Evolutionary conservation across 2,888 invertebrate genomes (phyloP), one percentile per base, ranked within the genome.

Genomic region (Melikaiella ostensackeni): DNA sequence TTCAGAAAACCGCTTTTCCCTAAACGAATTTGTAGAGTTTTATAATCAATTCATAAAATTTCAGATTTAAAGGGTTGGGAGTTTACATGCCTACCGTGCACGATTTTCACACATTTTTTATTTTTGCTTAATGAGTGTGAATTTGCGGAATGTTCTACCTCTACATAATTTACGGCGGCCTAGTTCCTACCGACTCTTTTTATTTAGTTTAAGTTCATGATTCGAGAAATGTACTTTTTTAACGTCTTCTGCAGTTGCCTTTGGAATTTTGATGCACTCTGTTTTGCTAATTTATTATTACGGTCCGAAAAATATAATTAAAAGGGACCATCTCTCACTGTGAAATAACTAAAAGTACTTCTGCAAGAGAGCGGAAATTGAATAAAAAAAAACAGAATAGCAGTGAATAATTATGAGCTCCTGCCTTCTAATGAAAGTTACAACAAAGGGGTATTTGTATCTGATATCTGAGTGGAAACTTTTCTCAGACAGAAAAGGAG

Each of bases 321-420:
- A 46, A 70, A 46, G 27, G 30, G 50, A 46, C 30, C 50, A n/a
- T n/a, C 50, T 70, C 33, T 27, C 30, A 21, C 46, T 50, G 21
- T 9, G 50, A 33, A 33, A 70, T 70, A 50, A 30, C 50, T 46
- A 11, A 13, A 70, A 70, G 70, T 70, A 70, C 50, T 70, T 70
- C 50, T 70, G 50, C 42, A 33, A 27, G 42, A n/a, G 66, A 50
- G 70, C n/a, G 50, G 21, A 50, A 70, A 70, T 66, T 66, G 42
- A 42, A 16, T 33, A 7, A 9, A 70, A 30, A 55, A 33, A 21
- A 70, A 27, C 9, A 24, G 9, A 21, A 66, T 70, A n/a, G n/a
- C 30, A 33, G n/a, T 13, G 30, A 70, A 70, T 70, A 70, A 70
- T 70, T 70, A 70, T 30, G n/a, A 70, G 70, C 50, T 50, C 30